Evolutionary conservation across 2,888 invertebrate species (phyloP).

Genomic region (Anodontia alba): DNA sequence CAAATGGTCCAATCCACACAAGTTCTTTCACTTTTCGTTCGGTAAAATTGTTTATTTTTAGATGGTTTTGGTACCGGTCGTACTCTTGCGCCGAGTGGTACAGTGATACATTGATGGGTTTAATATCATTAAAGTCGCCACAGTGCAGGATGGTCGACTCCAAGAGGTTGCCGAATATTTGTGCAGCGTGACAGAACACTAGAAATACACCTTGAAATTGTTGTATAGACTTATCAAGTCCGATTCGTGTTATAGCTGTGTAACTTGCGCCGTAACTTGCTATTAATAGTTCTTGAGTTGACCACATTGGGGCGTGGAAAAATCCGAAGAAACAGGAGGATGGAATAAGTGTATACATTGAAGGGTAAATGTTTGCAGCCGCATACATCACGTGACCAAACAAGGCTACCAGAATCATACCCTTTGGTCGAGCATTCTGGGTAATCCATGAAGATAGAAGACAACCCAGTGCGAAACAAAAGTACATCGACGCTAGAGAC

Average conservation of each 20-base stretch:
- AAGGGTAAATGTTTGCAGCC: constrained; percentile 76
- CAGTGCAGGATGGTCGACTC: constrained; percentile 73
- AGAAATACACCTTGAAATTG: constrained; percentile 78
- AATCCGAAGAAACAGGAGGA: constrained; percentile 76
- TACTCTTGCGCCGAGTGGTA: constrained; percentile 23
- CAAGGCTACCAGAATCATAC: constrained; percentile 72
- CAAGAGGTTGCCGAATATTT: constrained; percentile 77
- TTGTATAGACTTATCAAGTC: constrained; percentile 73
- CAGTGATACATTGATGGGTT: constrained; percentile 29
- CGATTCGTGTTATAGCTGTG: constrained; percentile 71
- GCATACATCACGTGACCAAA: constrained; percentile 78
- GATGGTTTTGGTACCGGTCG: constrained; percentile 28
- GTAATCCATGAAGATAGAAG: constrained; percentile 71
- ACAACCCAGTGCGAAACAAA: constrained; percentile 75
- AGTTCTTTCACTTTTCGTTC: constrained; percentile 33
- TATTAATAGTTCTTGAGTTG: constrained; percentile 75
- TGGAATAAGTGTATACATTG: constrained; percentile 74
- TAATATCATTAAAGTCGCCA: constrained; percentile 36
- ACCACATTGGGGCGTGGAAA: constrained; percentile 77
- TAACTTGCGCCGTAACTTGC: constrained; percentile 77
- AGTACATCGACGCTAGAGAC: constrained; percentile 75
- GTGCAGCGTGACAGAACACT: constrained; percentile 78
- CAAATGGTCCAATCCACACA: constrained; percentile 62
- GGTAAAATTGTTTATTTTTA: constrained; percentile 51
- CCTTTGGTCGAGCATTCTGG: constrained; percentile 74